These are phyloP conservation scores for Ooceraea biroi DNA, from an alignment of 1,140 invertebrate species.

Conservation along the genomic window DNA sequence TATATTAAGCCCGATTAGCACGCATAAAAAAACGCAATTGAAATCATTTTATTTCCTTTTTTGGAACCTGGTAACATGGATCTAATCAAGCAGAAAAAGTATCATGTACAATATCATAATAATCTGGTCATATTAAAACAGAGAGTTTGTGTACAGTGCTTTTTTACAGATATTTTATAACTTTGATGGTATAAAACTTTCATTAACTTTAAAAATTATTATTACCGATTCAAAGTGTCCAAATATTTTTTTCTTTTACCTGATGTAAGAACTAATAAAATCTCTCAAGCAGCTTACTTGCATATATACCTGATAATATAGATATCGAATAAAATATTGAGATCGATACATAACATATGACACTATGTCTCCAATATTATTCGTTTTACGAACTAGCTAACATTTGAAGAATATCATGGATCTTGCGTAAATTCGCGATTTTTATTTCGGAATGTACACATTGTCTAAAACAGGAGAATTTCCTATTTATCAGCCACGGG, in stretches of 20 bases:
- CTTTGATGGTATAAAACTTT: constrained; percentile 66
- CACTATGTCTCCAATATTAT: constrained; percentile 80
- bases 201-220: constrained; percentile 32
- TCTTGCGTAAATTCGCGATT: constrained; percentile 33
- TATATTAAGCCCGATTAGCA: neutral
- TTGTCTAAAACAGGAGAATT: constrained; percentile 37
- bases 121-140: constrained; percentile 35
- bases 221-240: constrained; percentile 50
- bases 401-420: constrained; percentile 71
- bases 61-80: constrained; percentile 17
- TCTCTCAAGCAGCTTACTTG: constrained; percentile 57
- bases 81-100: constrained; percentile 34
- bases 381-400: constrained; percentile 72
- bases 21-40: neutral
- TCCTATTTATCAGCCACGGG: constrained; percentile 21
- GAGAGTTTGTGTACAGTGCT: constrained; percentile 8
- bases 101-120: constrained; percentile 7
- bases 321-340: constrained; percentile 76
- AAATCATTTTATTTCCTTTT: constrained; percentile 22
- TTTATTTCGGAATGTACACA: constrained; percentile 62
- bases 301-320: constrained; percentile 22
- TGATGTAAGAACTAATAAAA: constrained; percentile 58
- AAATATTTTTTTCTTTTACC: constrained; percentile 17
- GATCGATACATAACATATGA: constrained; percentile 83
- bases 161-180: neutral